Base-by-base conservation (phyloP, 2,797 vertebrate genomes). In the Sphenodon punctatus region DNA sequence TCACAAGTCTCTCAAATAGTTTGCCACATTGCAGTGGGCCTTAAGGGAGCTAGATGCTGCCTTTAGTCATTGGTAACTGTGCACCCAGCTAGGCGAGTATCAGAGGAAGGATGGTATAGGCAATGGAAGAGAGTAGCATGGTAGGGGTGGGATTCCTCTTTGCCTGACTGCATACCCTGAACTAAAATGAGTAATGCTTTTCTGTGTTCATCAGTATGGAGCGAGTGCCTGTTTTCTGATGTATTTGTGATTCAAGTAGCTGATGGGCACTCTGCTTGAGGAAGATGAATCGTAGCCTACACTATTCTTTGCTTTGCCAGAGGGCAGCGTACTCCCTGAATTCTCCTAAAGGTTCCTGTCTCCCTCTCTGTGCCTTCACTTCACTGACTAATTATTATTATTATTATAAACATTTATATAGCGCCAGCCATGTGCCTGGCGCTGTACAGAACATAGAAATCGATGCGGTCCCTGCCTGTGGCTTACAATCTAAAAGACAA, bases 101-200 rank as follows among this genome's bases (percentile, higher is more conserved):
- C n/a, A n/a, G n/a, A n/a, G n/a, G n/a, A n/a, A n/a, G n/a, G n/a
- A n/a, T n/a, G n/a, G n/a, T n/a, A n/a, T n/a, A n/a, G n/a, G n/a
- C n/a, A n/a, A n/a, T n/a, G 25, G 1, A 23, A 53, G 39, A 27
- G 64, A 60, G 16, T 45, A 19, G 15, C 27, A 0, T 1, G 6
- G 3, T 71, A 59, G 45, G 20, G 3, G 45, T 75, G 41, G 63
- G 75, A 73, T 38, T 15, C 64, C 17, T 23, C 73, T 64, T 76
- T 43, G 3, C 63, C 22, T 34, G 22, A 34, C 25, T 42, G 32
- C 23, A 19, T 45, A 23, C 55, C 51, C 32, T 19, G 63, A n/a
- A 36, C 34, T 65, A 36, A 25, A 16, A n/a, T 27, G n/a, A 53
- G 49, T 15, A 15, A 23, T 25, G 78, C 10, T 22, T 80, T 36